Evolutionary conservation across 1,140 invertebrate genomes (phyloP).

Genomic region (Drosophila bocqueti): DNA sequence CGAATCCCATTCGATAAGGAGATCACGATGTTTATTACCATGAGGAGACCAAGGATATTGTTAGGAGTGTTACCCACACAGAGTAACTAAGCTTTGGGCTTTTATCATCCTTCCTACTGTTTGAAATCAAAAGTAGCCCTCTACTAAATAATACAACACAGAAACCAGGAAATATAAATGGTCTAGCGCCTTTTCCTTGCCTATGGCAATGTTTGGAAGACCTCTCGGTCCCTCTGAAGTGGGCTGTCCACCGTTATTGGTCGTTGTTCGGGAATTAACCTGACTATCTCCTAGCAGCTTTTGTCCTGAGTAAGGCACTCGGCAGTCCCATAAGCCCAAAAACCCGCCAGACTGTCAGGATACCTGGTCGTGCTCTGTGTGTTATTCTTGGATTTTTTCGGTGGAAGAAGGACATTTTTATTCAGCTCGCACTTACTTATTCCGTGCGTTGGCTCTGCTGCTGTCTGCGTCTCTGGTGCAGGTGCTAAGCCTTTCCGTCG

Average conservation of each 20-base stretch:
- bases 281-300: conserved; percentile 9
- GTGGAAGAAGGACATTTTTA: conserved; percentile 29
- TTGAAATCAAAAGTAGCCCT: background rate
- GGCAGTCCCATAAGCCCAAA: conserved; percentile 35
- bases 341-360: conserved; percentile 12
- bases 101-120: background rate
- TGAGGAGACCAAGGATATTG: background rate
- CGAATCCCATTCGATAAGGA: background rate
- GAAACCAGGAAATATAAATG: background rate
- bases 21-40: background rate
- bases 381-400: conserved; percentile 32
- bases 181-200: too few species aligned
- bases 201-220: background rate
- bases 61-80: background rate
- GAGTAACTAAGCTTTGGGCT: too few species aligned
- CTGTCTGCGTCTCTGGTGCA: conserved; percentile 63
- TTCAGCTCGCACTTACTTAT: conserved; percentile 69
- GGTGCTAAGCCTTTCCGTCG: conserved; percentile 65
- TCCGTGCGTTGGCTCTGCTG: conserved; percentile 60
- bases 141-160: too few species aligned
- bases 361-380: background rate
- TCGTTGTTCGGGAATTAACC: conserved; percentile 11
- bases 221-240: background rate
- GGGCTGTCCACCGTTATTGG: conserved; percentile 4
- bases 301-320: conserved; percentile 37